Evolutionary conservation across 2,113 vertebrate species (phyloP), one percentile per base, ranked within the genome.

Genomic region (Scartelaos histophorus): DNA sequence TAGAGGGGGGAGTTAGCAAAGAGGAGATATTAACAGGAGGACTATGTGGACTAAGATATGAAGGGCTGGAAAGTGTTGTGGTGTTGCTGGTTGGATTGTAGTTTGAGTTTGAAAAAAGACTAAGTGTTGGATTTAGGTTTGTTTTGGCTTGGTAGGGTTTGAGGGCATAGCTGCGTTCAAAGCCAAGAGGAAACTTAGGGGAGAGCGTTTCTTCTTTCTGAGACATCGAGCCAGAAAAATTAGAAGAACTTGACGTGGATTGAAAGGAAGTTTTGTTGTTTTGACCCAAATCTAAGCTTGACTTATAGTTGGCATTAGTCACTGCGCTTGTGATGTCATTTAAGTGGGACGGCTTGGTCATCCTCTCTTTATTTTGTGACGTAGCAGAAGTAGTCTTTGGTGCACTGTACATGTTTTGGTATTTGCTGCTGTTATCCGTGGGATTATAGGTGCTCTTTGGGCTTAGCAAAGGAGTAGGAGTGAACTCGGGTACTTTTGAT

Each of bases 1-100:
- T 89, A 15, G 81, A n/a, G 4, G 87, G 84, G 3, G 90, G 87
- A 0, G 83, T 90, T 60, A 87, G 72, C 34, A 83, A 66, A 51
- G 65, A 71, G 13, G 77, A 80, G 70, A 65, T 7, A 11, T 61
- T 62, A 17, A 46, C 5, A 47, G 62, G 46, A 17, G 25, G 19
- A 17, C 66, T 22, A 76, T 61, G 76, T 47, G 75, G 45, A 61
- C 66, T 72, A 12, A 73, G 70, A 3, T 73, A 54, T 3, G 79
- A 76, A 7, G 67, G 35, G 47, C 67, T 78, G 6, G 51, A 43
- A 12, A 24, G 34, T 43, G 67, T 34, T 53, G 34, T 25, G 7
- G 47, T 61, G 58, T 35, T 5, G 17, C 67, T 47, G 13, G 25
- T 17, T 3, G 65, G 17, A 3, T 16, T 79, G 49, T 19, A 71